Evolutionary conservation across 2,888 invertebrate genomes (phyloP).

Genomic region (Callinectes sapidus): DNA sequence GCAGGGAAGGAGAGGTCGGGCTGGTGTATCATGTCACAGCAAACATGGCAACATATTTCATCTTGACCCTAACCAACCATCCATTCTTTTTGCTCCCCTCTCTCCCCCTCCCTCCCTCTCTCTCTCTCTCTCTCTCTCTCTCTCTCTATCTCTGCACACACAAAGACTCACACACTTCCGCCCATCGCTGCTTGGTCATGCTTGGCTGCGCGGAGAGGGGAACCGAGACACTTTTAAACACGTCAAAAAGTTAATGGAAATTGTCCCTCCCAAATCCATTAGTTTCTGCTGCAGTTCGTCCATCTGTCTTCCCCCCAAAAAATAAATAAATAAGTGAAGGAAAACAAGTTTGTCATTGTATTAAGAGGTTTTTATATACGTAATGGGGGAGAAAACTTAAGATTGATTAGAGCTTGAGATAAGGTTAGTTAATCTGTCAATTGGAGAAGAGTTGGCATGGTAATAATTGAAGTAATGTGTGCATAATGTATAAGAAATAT

Average conservation of each 20-base stretch:
- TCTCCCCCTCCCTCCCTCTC: too few species aligned
- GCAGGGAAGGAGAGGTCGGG: too few species aligned
- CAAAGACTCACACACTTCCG: background rate
- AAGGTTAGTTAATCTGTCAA: too few species aligned
- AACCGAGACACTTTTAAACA: background rate
- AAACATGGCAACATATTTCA: conserved; percentile 4
- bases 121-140: too few species aligned
- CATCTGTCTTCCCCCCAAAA: background rate
- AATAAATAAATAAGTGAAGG: background rate
- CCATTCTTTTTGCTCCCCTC: background rate
- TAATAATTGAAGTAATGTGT: too few species aligned
- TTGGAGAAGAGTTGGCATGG: too few species aligned
- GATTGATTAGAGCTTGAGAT: too few species aligned
- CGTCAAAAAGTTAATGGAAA: conserved; percentile 21
- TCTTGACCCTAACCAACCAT: conserved; percentile 16
- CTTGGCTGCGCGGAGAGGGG: background rate
- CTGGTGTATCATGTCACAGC: background rate
- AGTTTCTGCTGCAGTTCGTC: background rate
- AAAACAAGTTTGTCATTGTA: background rate
- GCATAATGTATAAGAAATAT: too few species aligned
- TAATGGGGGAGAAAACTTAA: background rate
- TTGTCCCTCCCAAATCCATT: conserved; percentile 18
- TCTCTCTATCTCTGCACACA: background rate
- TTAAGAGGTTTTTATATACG: background rate
- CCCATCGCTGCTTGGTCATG: background rate